Percentiles rank a stretch among this genome's conserved stretches.
phyloP scores from a whole-genome alignment of 2,888 invertebrate genomes.

The Xylota segnis region DNA sequence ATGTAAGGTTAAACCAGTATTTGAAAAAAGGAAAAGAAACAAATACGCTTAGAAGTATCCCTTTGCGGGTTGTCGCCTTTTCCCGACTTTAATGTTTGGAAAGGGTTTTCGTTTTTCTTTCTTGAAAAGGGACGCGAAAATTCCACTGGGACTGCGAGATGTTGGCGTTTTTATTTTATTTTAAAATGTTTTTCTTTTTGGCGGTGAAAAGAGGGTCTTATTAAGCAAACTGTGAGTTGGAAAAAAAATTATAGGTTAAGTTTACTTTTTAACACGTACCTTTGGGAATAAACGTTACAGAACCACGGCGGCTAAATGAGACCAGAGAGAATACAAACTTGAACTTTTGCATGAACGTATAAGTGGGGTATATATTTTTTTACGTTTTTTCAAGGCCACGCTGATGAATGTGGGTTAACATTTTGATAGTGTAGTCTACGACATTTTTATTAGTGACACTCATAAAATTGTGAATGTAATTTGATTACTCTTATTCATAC shows the following conservation, averaged over 20 bases:
- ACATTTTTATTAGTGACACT: too few relatives aligned
- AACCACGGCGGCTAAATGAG: too few relatives aligned
- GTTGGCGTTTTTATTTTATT: slow-evolving; percentile 9
- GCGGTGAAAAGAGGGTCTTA: slow-evolving; percentile 23
- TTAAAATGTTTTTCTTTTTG: neutral
- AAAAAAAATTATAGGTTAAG: slow-evolving; percentile 35
- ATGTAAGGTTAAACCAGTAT: slow-evolving; percentile 10
- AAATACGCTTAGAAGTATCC: slow-evolving; percentile 35
- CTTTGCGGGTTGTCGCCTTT: slow-evolving; percentile 22
- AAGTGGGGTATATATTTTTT: too few relatives aligned
- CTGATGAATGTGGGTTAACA: too few relatives aligned
- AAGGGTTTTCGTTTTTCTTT: slow-evolving; percentile 3
- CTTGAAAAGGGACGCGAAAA: neutral
- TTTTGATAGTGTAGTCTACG: too few relatives aligned
- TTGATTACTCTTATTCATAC: too few relatives aligned
- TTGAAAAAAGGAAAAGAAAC: slow-evolving; percentile 13
- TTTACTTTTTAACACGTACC: slow-evolving; percentile 38
- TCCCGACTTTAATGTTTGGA: neutral
- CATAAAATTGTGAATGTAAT: too few relatives aligned
- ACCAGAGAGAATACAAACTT: too few relatives aligned
- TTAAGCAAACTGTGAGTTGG: slow-evolving; percentile 29
- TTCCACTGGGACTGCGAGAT: slow-evolving; percentile 28
- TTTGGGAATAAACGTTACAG: too few relatives aligned
- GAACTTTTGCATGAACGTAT: too few relatives aligned
- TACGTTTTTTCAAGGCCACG: too few relatives aligned